Evolutionary conservation across 1,140 invertebrate species (phyloP).

Genomic region (Cyclina sinensis): DNA sequence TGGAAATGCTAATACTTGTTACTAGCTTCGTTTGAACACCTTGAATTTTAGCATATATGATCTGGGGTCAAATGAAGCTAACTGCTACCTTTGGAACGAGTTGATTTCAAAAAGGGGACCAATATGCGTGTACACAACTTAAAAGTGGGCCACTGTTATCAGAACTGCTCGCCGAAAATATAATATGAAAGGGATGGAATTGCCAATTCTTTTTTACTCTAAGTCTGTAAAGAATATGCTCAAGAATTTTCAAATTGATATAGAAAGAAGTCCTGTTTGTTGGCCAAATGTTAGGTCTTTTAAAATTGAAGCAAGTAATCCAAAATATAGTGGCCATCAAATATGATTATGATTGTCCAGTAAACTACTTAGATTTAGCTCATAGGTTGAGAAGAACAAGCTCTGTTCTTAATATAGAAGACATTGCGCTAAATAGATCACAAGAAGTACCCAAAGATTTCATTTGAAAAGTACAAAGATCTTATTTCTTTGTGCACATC

Average conservation of each 20-base stretch:
- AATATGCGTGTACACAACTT: background rate
- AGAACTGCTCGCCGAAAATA: slow-evolving; percentile 23
- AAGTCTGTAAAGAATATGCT: slow-evolving; percentile 1
- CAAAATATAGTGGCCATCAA: too few relatives aligned
- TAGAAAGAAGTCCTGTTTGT: slow-evolving; percentile 1
- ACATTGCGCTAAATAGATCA: slow-evolving; percentile 13
- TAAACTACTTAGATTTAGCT: too few relatives aligned
- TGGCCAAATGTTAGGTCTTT: slow-evolving; percentile 16
- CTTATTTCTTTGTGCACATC: slow-evolving; percentile 33
- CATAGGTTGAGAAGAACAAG: slow-evolving; percentile 1
- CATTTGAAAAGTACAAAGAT: slow-evolving; percentile 30
- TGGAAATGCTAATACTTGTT: too few relatives aligned
- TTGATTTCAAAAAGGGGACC: slow-evolving; percentile 5
- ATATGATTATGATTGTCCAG: too few relatives aligned
- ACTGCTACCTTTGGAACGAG: slow-evolving; percentile 52
- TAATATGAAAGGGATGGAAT: slow-evolving; percentile 17
- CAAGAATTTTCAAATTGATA: slow-evolving; percentile 16
- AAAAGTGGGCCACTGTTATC: slow-evolving; percentile 27
- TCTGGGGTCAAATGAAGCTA: background rate
- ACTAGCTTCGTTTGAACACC: slow-evolving; percentile 18
- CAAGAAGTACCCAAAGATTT: background rate
- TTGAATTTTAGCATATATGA: slow-evolving; percentile 50
- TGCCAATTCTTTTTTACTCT: slow-evolving; percentile 36
- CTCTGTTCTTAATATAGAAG: background rate
- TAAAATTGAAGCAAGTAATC: background rate